Conservation (phyloP, 2,888 invertebrate species). For the Erannis defoliaria region DNA sequence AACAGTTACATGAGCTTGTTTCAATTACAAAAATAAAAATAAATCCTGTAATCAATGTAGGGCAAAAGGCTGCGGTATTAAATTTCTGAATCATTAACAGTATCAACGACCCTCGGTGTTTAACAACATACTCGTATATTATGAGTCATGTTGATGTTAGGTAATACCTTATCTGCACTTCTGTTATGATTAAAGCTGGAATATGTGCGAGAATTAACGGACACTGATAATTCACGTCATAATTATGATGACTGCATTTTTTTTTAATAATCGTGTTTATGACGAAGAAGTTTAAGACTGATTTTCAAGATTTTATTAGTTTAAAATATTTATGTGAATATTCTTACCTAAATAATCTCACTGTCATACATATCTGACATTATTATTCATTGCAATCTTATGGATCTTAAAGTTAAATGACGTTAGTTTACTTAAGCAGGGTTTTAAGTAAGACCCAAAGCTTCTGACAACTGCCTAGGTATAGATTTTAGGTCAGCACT, state of each 20-base stretch:
- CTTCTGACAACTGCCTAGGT: too few relatives aligned
- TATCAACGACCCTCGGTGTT: constrained; percentile 27
- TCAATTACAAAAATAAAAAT: background rate
- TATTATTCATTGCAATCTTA: too few relatives aligned
- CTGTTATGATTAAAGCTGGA: constrained; percentile 13
- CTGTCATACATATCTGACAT: too few relatives aligned
- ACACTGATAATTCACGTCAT: constrained; percentile 1
- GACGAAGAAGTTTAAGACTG: too few relatives aligned
- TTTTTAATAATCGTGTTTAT: too few relatives aligned
- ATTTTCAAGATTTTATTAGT: too few relatives aligned
- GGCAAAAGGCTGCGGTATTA: constrained; percentile 18
- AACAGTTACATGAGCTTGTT: background rate
- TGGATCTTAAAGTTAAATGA: too few relatives aligned
- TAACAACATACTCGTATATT: constrained; percentile 5
- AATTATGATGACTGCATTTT: background rate
- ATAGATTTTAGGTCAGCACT: too few relatives aligned
- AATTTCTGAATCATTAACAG: constrained; percentile 28
- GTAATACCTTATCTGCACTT: constrained; percentile 37
- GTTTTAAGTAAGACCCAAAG: too few relatives aligned
- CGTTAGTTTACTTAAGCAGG: too few relatives aligned
- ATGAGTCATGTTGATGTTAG: constrained; percentile 35
- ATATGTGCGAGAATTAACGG: constrained; percentile 19
- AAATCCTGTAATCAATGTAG: constrained; percentile 17
- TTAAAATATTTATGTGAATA: too few relatives aligned
- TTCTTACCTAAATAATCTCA: too few relatives aligned